These are phyloP conservation scores for Peromyscus nudipes DNA, from an alignment of 2,797 vertebrate species.

Conservation along the genomic window DNA sequence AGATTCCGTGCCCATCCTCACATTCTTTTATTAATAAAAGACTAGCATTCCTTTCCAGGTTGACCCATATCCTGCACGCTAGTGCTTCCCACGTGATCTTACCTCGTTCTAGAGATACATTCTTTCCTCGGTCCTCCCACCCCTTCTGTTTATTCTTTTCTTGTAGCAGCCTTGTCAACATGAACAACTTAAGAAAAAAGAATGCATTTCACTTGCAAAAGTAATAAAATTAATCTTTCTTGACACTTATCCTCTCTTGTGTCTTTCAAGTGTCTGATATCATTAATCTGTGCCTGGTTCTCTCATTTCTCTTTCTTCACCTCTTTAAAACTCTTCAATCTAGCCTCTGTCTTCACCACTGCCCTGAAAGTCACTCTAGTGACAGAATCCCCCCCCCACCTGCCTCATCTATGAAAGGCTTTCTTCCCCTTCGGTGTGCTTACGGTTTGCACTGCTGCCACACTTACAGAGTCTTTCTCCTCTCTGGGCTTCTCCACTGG, in stretches of 20 bases:
- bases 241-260: neutral
- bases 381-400: neutral
- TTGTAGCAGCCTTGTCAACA: neutral
- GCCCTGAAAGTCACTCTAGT: neutral
- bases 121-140: neutral
- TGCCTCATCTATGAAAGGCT: neutral
- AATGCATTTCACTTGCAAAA: conserved; percentile 37
- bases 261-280: neutral
- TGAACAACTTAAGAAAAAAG: neutral
- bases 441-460: neutral
- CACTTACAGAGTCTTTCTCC: neutral
- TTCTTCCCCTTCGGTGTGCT: neutral
- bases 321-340: neutral
- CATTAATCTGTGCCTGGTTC: neutral
- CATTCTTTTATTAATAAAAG: neutral
- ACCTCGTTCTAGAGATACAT: neutral
- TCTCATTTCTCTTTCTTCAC: conserved; percentile 26
- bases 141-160: neutral
- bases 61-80: neutral
- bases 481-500: neutral
- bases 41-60: neutral
- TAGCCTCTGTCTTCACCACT: neutral
- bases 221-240: conserved; percentile 11
- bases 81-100: neutral
- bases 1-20: fast-evolving